phyloP scores from a whole-genome alignment of 1,140 invertebrate genomes.

The Chironomus tepperi region DNA sequence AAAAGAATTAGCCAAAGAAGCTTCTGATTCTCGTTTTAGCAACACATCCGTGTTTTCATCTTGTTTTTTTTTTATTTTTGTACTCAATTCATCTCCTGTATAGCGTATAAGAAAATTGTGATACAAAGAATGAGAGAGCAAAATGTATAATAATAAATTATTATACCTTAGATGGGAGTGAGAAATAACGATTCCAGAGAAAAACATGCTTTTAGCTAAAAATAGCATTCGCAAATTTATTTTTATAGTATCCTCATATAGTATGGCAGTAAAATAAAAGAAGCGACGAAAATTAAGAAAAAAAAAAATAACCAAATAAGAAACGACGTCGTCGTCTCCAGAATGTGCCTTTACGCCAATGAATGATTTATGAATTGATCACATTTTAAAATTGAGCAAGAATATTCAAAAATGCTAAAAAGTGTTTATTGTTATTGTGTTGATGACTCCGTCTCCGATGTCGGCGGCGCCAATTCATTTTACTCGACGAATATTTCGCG shows the following conservation, averaged over 20 bases:
- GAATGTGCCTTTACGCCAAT: background rate
- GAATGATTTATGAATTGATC: background rate
- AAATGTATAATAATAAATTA: conserved; percentile 1
- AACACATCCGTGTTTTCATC: background rate
- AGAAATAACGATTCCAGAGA: conserved; percentile 7
- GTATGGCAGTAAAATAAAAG: background rate
- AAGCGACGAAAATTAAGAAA: background rate
- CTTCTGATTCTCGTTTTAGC: background rate
- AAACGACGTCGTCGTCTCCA: background rate
- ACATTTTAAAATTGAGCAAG: background rate
- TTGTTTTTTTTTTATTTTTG: background rate
- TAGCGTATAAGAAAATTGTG: background rate
- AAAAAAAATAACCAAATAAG: background rate
- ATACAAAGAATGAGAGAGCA: background rate
- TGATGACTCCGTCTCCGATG: background rate
- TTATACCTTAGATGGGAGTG: conserved; percentile 12
- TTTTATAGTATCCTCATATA: background rate
- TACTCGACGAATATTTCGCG: background rate
- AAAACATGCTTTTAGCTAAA: conserved; percentile 2
- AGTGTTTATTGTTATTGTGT: conserved; percentile 13
- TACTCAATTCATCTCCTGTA: conserved; percentile 1
- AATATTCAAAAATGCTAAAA: background rate
- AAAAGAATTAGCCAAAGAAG: background rate
- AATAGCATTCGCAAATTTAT: conserved; percentile 9
- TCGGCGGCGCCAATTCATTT: background rate